Conservation (phyloP, 2,888 invertebrate genomes). For the Sthenelais limicola region DNA sequence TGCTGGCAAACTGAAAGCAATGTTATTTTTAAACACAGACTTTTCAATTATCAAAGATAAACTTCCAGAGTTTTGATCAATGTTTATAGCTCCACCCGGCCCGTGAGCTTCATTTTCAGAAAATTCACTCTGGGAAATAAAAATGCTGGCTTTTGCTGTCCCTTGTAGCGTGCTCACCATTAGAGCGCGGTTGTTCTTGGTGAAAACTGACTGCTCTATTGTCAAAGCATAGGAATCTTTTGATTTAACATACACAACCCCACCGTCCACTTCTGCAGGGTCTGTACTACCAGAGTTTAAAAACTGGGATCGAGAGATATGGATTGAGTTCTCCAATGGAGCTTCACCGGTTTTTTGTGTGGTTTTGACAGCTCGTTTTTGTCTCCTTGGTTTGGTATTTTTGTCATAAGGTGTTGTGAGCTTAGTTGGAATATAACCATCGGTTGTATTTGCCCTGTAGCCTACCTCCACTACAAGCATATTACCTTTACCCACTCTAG, state of each 20-base stretch:
- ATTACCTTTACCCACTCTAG: no score
- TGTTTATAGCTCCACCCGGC: slow-evolving; percentile 44
- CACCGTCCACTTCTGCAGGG: no score
- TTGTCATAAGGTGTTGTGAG: no score
- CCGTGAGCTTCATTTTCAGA: slow-evolving; percentile 39
- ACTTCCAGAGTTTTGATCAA: slow-evolving; percentile 3
- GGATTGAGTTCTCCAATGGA: no score
- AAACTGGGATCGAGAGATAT: no score
- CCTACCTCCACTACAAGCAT: slow-evolving; percentile 11
- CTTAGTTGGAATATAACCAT: slow-evolving; percentile 3
- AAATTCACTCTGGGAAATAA: slow-evolving; percentile 32
- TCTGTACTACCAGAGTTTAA: no score
- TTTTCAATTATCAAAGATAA: background rate
- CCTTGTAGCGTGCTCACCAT: background rate
- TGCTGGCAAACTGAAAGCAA: slow-evolving; percentile 14
- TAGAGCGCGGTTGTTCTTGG: background rate
- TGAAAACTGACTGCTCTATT: background rate
- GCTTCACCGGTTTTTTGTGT: no score
- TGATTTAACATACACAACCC: slow-evolving; percentile 9
- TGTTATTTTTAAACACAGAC: background rate
- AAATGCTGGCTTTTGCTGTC: slow-evolving; percentile 9
- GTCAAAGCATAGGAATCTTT: slow-evolving; percentile 3
- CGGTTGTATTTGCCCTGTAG: slow-evolving; percentile 18
- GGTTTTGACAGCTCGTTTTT: no score
- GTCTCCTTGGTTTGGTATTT: no score